Base-by-base conservation (phyloP, 2,888 invertebrate genomes). In the Xestia sexstrigata region DNA sequence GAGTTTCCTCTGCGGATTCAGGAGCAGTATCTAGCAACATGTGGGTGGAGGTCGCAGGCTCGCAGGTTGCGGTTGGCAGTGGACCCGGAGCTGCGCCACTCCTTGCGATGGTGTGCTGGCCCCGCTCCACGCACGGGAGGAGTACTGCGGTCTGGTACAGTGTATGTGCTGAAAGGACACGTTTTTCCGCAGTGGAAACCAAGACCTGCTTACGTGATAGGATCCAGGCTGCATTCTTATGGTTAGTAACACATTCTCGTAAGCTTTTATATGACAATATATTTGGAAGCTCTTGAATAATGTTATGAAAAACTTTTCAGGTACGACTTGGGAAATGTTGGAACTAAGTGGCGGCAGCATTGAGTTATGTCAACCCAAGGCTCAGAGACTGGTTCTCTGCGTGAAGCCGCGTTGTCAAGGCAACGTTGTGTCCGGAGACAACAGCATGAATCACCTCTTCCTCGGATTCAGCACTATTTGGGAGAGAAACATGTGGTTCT, bases 151-250 rank as follows among this genome's bases (percentile, higher is more conserved):
- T 96, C 97, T 73, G 96, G 97, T 45, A 97, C 97, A 75, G 92
- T 97, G 67, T 95, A 97, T 85, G 96, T 98, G 67, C 93, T 98
- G 70, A 98, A 98, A 92, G 98, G 98, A 67, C 97, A 98, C 85
- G 98, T 98, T 69, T 97, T 97, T 87, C 98, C 98, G 60, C 97
- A 98, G 91, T 98, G 98, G 98, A 97, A 97, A 91, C 96, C 97
- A 73, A 95, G 97, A 84, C 96, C 97, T 49, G 95, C 97, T 55
- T 97, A 97, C 85, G 94, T 98, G 77, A 95, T 97, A 89, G 97
- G 97, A 83, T 97, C 97, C 55, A 95, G 97, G 84, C 94, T 98
- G 77, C 96, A 97, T 90, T 96, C 97, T 81, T 97, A 97, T 91
- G 97, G 96, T 96, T 86, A 75, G 92, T 86, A 62, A 35, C n/a